Base-by-base conservation (phyloP, 2,888 invertebrate genomes). In the Anticlea derivata region DNA sequence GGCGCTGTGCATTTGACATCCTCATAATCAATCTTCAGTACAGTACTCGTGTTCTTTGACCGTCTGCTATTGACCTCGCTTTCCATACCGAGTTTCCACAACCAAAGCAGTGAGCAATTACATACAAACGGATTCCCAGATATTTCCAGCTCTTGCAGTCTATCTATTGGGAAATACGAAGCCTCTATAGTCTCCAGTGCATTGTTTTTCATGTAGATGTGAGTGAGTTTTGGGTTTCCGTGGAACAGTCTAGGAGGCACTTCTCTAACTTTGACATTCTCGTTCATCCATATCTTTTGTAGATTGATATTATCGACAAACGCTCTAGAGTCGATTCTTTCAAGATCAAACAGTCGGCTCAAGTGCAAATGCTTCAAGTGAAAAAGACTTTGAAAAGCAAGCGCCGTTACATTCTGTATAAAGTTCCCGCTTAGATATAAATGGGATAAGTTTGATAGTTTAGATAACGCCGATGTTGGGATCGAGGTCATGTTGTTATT, bases 21-120 rank as follows among this genome's bases (percentile, higher is more conserved):
- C 55, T 92, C 90, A 48, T 92, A 90, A 73, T 93, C 93, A 64
- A 94, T 87, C 66, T 84, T 85, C 34, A 91, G 71, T 66, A 83
- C 80, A 37, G 80, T 64, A 66, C 82, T 83, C 29, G 80, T 70
- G 57, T 87, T 88, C 31, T 77, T 80, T 47, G 78, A 75, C 51
- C 78, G 83, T 54, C 75, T 85, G 51, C 69, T 80, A 46, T 73
- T 85, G 4, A 80, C 70, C 70, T 87, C 86, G 67, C 86, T 86
- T 51, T 88, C 87, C 57, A 77, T 80, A 13, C 83, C 86, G 34
- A 96, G 90, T 71, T 94, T 94, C 96, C 96, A 96, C 31, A 97
- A 86, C 97, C 97, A 97, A 55, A 95, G 91, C 52, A 97, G 85
- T 40, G 96, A 96, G 75, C 97, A 97, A 81, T 97, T 97, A 83